These are phyloP conservation scores for Laothoe populi DNA, from an alignment of 2,888 invertebrate species.

Conservation along the genomic window DNA sequence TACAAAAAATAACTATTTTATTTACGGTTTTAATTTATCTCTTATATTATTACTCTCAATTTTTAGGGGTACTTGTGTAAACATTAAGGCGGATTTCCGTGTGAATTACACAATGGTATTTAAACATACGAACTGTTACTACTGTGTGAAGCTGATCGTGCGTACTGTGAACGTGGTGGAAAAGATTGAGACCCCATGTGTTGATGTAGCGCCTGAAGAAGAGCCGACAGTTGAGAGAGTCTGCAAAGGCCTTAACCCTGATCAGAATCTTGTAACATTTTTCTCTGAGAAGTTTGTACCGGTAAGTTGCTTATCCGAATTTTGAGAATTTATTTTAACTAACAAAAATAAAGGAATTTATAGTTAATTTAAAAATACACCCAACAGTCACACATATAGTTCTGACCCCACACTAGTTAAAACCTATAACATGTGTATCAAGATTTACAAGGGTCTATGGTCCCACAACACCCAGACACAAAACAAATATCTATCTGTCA, in stretches of 20 bases:
- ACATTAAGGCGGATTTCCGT: conserved; percentile 89
- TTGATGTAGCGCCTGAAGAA: conserved; percentile 86
- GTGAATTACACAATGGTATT: conserved; percentile 95
- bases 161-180: conserved; percentile 95
- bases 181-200: conserved; percentile 94
- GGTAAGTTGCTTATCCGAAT: conserved; percentile 56
- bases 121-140: conserved; percentile 88
- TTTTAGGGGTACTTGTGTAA: conserved; percentile 81
- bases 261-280: conserved; percentile 92
- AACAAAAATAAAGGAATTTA: too few relatives aligned
- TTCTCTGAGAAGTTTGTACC: conserved; percentile 96
- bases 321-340: too few relatives aligned
- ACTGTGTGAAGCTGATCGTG: conserved; percentile 93
- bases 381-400: too few relatives aligned
- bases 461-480: too few relatives aligned
- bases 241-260: conserved; percentile 89
- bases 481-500: too few relatives aligned
- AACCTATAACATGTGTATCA: too few relatives aligned
- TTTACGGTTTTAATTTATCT: not conserved
- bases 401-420: too few relatives aligned
- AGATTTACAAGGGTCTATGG: too few relatives aligned
- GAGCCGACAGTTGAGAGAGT: conserved; percentile 91
- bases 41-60: not conserved
- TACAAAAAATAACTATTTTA: not conserved
- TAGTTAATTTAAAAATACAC: too few relatives aligned